Conservation (phyloP, 2,797 vertebrate genomes). For the Poecilia velifera region DNA sequence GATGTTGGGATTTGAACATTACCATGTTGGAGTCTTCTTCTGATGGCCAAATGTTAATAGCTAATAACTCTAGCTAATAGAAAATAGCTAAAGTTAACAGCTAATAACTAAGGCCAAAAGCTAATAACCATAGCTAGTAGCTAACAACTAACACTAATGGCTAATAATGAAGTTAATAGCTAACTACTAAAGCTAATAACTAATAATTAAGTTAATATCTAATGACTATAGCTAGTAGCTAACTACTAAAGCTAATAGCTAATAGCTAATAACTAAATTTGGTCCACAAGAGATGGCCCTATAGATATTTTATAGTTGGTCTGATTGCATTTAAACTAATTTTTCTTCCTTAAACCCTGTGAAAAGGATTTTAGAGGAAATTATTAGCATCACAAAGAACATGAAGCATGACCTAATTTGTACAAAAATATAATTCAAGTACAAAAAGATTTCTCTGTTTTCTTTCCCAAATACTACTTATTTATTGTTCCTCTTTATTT, state of each 20-base stretch:
- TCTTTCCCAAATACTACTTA: constrained; percentile 24
- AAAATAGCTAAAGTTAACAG: too few relatives aligned
- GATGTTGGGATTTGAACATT: background rate
- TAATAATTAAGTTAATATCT: too few relatives aligned
- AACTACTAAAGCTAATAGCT: background rate
- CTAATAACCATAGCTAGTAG: too few relatives aligned
- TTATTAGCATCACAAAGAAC: background rate
- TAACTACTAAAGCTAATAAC: background rate
- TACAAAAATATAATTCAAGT: constrained; percentile 34
- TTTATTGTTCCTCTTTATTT: constrained; percentile 12
- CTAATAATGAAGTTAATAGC: too few relatives aligned
- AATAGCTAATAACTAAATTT: background rate
- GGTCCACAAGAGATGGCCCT: background rate
- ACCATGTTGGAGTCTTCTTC: background rate
- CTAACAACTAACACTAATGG: too few relatives aligned
- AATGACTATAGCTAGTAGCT: background rate
- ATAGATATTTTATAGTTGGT: background rate
- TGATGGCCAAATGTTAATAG: background rate
- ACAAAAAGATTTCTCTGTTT: constrained; percentile 18
- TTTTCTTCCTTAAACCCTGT: background rate
- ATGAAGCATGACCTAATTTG: constrained; percentile 17
- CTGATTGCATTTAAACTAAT: background rate
- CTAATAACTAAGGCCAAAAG: background rate
- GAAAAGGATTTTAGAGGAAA: background rate
- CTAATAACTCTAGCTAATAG: too few relatives aligned